A percentile compares a stretch with the other conserved stretches of the same genome.
Conservation (phyloP, 2,797 vertebrate genomes). For the Pseudochromis fuscus region DNA sequence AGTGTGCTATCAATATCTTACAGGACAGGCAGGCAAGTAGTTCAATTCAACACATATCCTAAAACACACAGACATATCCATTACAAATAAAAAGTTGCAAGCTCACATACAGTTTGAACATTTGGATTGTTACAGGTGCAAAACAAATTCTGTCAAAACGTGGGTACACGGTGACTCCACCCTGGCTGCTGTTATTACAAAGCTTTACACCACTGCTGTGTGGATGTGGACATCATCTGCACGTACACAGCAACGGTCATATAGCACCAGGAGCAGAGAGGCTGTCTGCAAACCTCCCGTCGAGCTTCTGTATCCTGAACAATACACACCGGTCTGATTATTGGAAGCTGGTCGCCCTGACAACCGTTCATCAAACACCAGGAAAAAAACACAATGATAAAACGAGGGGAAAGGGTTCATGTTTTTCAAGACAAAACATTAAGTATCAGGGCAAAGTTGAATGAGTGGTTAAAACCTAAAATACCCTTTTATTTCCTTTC, state of each 20-base stretch:
- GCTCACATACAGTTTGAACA: conserved; percentile 71
- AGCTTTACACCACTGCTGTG: conserved; percentile 41
- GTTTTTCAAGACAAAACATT: conserved; percentile 41
- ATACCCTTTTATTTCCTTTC: conserved; percentile 59
- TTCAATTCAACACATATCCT: conserved; percentile 66
- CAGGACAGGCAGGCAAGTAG: conserved; percentile 80
- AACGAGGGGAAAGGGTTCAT: conserved; percentile 37
- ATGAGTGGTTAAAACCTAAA: conserved; percentile 49
- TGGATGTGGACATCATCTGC: conserved; percentile 58
- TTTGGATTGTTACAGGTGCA: conserved; percentile 74
- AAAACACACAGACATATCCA: conserved; percentile 71
- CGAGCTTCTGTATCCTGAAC: conserved; percentile 60
- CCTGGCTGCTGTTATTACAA: conserved; percentile 31
- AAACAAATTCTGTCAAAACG: conserved; percentile 52
- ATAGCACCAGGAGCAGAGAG: conserved; percentile 82
- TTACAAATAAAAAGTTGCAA: conserved; percentile 73
- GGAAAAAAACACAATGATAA: conserved; percentile 30
- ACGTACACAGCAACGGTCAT: conserved; percentile 67
- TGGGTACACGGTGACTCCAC: conserved; percentile 31
- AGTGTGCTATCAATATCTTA: conserved; percentile 83
- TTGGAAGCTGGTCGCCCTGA: conserved; percentile 65
- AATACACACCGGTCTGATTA: conserved; percentile 56
- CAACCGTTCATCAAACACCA: conserved; percentile 58
- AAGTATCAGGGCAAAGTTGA: conserved; percentile 16
- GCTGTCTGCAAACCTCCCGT: conserved; percentile 58